Percentiles rank a stretch among this genome's conserved stretches.
Conservation (phyloP, 2,888 invertebrate species). For the Limnephilus auricula region DNA sequence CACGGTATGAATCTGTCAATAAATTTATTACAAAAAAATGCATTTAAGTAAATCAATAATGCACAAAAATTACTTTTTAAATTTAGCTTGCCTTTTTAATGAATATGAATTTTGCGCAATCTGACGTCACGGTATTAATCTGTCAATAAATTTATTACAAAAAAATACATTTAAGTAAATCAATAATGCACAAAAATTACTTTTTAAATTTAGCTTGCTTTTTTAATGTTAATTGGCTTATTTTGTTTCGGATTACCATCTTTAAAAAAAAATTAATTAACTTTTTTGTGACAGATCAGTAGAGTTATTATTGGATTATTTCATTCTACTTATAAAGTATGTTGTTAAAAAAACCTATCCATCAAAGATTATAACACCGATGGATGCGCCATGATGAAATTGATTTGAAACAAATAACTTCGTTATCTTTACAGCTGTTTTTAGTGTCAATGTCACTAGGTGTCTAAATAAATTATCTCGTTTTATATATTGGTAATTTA, state of each 20-base stretch:
- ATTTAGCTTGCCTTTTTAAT: too few species aligned
- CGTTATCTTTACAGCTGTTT: neutral
- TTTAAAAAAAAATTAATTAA: neutral
- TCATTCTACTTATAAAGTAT: neutral
- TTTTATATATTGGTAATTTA: neutral
- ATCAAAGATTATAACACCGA: neutral
- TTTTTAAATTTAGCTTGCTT: too few species aligned
- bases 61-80: too few species aligned
- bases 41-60: too few species aligned
- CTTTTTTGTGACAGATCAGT: neutral
- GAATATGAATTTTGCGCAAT: too few species aligned
- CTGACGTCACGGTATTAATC: too few species aligned
- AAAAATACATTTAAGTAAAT: too few species aligned
- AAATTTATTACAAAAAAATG: too few species aligned
- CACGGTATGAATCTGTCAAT: too few species aligned
- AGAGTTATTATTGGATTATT: neutral
- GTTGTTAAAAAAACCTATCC: neutral
- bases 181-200: too few species aligned
- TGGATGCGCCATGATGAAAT: neutral
- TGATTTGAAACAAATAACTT: neutral
- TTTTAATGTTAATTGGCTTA: too few species aligned
- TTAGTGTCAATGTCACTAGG: neutral
- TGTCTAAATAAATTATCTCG: conserved; percentile 2
- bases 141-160: too few species aligned
- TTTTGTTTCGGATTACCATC: neutral